Evolutionary conservation across 2,113 vertebrate species (phyloP), one percentile per base, ranked within the genome.

Genomic region (Oophaga pumilio): DNA sequence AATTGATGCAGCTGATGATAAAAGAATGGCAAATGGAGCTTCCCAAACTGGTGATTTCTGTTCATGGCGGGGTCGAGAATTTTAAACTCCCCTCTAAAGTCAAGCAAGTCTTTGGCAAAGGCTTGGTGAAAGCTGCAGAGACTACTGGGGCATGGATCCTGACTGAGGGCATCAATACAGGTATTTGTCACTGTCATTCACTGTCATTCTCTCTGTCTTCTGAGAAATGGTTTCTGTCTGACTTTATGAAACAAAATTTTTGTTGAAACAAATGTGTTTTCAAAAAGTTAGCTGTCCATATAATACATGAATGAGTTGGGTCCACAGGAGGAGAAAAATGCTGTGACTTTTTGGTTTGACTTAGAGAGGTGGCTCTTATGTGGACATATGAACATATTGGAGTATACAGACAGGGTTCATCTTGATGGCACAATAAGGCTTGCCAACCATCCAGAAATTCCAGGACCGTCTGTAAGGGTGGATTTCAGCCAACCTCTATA

Each of bases 121-220:
- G 97, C 20, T 93, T 99, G 90, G 93, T 98, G 86, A 97, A 94
- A 86, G 97, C 97, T 89, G 97, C 98, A 1, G 94, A 97, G 91
- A 98, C 96, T 81, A 97, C 98, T 1, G 97, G 96, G 84, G 98
- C 97, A 0, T 99, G 98, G 98, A 98, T 99, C 89, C 91, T 99
- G 89, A 98, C 98, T 0, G 97, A 98, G 90, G 98, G 98, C 91
- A 96, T 98, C 87, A 97, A 98, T 89, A 95, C 94, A 0, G 98
- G 98, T 98, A 92, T 18, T 81, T 50, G 5, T 73, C n/a, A 56
- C 79, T 50, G 5, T 73, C n/a, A 56, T 1, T 5, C 26, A 4
- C 24, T 26, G 15, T 24, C 1, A 56, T 56, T 11, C 53, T 56
- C 12, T 56, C 3, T 11, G 10, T 66, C 22, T 66, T 66, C 62